Base-by-base conservation (phyloP, 2,888 invertebrate species). In the Microctonus hyperodae region DNA sequence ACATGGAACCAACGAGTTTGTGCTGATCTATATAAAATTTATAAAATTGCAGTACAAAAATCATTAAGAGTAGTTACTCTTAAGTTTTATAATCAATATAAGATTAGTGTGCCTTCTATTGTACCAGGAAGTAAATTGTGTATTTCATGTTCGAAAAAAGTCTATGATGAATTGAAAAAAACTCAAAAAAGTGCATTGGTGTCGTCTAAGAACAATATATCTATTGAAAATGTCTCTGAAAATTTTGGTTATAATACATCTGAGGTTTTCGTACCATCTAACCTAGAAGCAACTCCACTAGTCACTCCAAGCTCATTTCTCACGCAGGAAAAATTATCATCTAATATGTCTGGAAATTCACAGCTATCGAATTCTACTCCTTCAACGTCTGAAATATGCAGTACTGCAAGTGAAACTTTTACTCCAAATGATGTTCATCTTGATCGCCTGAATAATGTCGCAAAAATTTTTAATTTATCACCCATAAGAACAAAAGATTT, bases 111-210 rank as follows among this genome's bases (percentile, higher is more conserved):
- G 23, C 23, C 51, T 53, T 22, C 25, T 10, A 53, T 53, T 53
- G 6, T n/a, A 25, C 51, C 51, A 10, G 25, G 51, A 53, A 53
- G 25, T 53, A 53, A 53, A 53, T 9, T 53, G 28, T 53, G 23
- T 25, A 53, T 28, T 13, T 25, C 51, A 23, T 53, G 25, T 53
- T 25, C n/a, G n/a, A 0, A 22, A 22, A 53, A 53, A 53, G 23
- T 53, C 25, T 1, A 1, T 25, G n/a, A 28, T 53, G 1, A 53
- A 11, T 13, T 53, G 2, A 53, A 53, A 53, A n/a, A 23, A 25
- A 23, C 2, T 9, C 9, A 53, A n/a, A 25, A 23, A 53, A 53
- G 22, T 53, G 51, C 23, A 25, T 53, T n/a, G 6, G 23, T 16
- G 53, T 1, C 23, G 13, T 23, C n/a, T n/a, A n/a, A n/a, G n/a